Conservation (phyloP, 2,888 invertebrate genomes). For the Strigamia maritima region DNA sequence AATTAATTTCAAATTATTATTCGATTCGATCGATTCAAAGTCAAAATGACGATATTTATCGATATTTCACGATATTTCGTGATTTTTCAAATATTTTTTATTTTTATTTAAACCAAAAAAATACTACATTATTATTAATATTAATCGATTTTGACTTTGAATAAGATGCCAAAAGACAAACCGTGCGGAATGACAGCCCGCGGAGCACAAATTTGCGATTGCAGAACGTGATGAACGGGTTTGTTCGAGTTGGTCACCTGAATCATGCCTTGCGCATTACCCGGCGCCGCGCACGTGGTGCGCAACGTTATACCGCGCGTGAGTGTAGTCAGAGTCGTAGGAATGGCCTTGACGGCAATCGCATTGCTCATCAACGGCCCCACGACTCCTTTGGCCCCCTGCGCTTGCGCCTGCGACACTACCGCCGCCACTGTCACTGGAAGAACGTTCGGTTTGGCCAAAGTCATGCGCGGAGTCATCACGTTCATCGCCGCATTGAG, state of each 20-base stretch:
- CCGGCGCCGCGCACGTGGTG: constrained; percentile 25
- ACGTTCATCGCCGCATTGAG: neutral
- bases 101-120: no score
- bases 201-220: neutral
- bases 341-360: neutral
- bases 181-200: neutral
- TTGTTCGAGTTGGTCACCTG: neutral
- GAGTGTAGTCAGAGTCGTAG: neutral
- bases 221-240: neutral
- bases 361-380: neutral
- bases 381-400: neutral
- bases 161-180: neutral
- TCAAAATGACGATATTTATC: neutral
- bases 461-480: neutral
- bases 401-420: neutral
- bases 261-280: neutral
- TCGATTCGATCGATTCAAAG: no score
- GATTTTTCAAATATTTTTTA: no score
- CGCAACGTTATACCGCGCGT: neutral
- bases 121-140: no score
- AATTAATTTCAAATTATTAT: no score
- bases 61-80: no score
- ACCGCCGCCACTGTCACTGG: constrained; percentile 19
- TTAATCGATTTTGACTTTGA: neutral
- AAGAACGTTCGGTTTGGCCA: constrained; percentile 17